A percentile compares a stretch with the other conserved stretches of the same genome.
These are phyloP conservation scores for Corynorhinus townsendii DNA, from an alignment of 2,113 vertebrate genomes.

Conservation along the genomic window DNA sequence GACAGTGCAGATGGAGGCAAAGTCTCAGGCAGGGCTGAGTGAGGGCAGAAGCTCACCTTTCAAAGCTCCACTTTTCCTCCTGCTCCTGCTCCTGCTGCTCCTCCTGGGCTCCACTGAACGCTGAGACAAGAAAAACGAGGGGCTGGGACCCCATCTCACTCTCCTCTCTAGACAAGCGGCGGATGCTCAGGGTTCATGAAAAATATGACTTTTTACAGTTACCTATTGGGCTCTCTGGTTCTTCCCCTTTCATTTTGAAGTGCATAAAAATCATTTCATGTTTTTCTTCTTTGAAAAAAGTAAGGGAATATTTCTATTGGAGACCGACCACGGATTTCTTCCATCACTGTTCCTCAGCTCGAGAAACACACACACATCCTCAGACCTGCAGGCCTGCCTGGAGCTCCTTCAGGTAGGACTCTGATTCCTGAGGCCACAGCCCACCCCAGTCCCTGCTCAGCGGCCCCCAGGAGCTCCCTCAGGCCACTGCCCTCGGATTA, in stretches of 20 bases:
- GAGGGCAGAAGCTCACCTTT: not conserved
- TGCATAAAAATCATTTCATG: not conserved
- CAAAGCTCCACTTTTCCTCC: not conserved
- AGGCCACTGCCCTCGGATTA: not conserved
- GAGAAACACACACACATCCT: not conserved
- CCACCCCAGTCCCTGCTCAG: not conserved
- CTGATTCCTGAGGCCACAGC: not conserved
- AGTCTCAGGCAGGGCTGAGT: not conserved
- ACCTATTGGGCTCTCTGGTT: not conserved
- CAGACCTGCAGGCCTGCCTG: not conserved
- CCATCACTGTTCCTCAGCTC: not conserved
- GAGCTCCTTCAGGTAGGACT: not conserved
- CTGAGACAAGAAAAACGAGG: not conserved
- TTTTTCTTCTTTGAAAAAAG: not conserved
- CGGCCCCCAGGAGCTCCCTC: not conserved
- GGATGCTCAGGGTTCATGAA: not conserved
- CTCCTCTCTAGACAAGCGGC: not conserved
- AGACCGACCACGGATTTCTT: not conserved
- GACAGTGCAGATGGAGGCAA: no score
- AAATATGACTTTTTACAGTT: not conserved
- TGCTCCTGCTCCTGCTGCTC: not conserved
- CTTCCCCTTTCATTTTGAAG: not conserved
- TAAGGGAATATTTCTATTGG: not conserved
- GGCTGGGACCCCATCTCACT: not conserved
- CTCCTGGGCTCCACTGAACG: accelerated